phyloP scores from a whole-genome alignment of 2,888 invertebrate species.

The Choristoneura rosaceana region DNA sequence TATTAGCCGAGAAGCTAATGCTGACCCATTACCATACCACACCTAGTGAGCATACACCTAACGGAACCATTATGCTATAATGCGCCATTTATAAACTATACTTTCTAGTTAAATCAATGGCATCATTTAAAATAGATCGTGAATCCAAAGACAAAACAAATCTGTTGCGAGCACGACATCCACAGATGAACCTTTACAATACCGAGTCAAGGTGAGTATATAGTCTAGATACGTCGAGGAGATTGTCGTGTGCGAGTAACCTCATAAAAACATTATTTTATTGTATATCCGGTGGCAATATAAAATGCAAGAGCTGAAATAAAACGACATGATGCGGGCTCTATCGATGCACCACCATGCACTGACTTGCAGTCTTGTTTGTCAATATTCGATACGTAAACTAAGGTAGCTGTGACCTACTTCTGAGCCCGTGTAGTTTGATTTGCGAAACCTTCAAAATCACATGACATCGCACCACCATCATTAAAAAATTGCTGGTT shows the following conservation, averaged over 20 bases:
- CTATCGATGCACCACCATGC: constrained; percentile 66
- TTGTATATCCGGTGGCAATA: constrained; percentile 55
- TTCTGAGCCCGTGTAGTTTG: constrained; percentile 43
- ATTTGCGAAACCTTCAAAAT: constrained; percentile 32
- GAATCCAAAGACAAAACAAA: constrained; percentile 74
- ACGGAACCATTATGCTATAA: constrained; percentile 36
- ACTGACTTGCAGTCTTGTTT: constrained; percentile 45
- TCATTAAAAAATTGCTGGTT: neutral
- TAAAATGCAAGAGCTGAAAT: constrained; percentile 54
- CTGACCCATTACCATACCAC: constrained; percentile 64
- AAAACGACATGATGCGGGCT: constrained; percentile 67
- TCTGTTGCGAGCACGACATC: constrained; percentile 50
- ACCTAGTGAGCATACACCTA: constrained; percentile 49
- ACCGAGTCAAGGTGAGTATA: constrained; percentile 56
- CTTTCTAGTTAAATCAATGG: constrained; percentile 60
- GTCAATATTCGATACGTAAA: constrained; percentile 49
- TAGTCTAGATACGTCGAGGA: constrained; percentile 34
- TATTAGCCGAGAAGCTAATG: constrained; percentile 69
- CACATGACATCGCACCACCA: constrained; percentile 5
- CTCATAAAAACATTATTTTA: constrained; percentile 52
- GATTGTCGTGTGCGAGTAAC: constrained; percentile 44
- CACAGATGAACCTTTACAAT: constrained; percentile 28
- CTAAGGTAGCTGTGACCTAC: constrained; percentile 53
- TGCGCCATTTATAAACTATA: constrained; percentile 45
- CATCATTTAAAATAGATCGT: constrained; percentile 71